Base-by-base conservation (phyloP, 2,888 invertebrate genomes). In the Drosophila kanekoi region DNA sequence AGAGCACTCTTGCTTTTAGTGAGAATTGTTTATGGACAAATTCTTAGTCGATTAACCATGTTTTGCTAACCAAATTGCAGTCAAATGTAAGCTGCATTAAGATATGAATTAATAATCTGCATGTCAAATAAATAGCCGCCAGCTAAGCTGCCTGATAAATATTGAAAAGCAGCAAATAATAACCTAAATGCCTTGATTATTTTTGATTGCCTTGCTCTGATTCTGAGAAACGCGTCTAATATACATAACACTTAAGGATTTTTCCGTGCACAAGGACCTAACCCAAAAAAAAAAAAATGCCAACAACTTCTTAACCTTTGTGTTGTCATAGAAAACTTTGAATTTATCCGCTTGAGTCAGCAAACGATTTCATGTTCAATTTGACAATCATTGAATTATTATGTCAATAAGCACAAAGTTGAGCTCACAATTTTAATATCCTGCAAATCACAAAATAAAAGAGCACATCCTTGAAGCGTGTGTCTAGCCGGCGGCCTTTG, bases 381-480 rank as follows among this genome's bases (percentile, higher is more conserved):
- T 52, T 40, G n/a, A 18, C 40, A 52, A 40, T 4, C 32, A 47
- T 35, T 28, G 37, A 43, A 52, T 16, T 45, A 33, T 59, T 38
- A 47, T 23, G 14, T 35, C n/a, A 38, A 18, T 20, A 14, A 8
- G 13, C 16, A 14, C 10, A 1, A n/a, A 65, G 38, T 66, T 33
- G 13, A 67, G 38, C 18, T 54, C 11, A 37, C 41, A 37, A 68
- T 68, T 47, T 40, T 20, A 52, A 67, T 68, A 57, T 68, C 13
- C 37, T 47, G 20, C 11, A 1, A 64, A 32, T 52, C 32, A 18
- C 13, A 5, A 38, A 14, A 41, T 38, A 6, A 14, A 20, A 33
- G 40, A 28, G 32, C 14, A 58, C 13, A 53, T 44, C 16, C 49
- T 32, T 14, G n/a, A 59, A n/a, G n/a, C 32, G 6, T 18, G 11